A percentile compares a stretch with the other conserved stretches of the same genome.
phyloP scores from a whole-genome alignment of 2,113 vertebrate species.

The Syngnathus scovelli region DNA sequence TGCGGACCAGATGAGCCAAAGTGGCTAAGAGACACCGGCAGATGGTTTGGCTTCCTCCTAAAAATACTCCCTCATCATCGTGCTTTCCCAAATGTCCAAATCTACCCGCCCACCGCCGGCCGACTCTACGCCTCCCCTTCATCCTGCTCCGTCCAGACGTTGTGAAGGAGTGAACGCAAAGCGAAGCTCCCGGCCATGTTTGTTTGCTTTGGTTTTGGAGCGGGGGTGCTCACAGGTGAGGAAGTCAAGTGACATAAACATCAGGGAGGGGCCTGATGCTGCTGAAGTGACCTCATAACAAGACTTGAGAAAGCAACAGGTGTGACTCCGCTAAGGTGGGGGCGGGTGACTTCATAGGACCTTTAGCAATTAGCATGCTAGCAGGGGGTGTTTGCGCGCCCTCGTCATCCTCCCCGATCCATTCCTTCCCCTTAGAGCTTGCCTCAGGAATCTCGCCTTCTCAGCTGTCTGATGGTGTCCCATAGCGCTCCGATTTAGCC shows the following conservation, averaged over 20 bases:
- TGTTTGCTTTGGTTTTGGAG: background rate
- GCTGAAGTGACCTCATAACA: conserved; percentile 44
- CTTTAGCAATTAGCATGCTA: background rate
- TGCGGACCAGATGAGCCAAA: conserved; percentile 12
- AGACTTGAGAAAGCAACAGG: conserved; percentile 28
- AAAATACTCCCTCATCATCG: conserved; percentile 59
- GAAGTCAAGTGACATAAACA: background rate
- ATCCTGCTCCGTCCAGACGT: background rate
- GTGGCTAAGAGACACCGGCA: conserved; percentile 59
- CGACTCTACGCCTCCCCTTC: background rate
- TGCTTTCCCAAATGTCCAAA: background rate
- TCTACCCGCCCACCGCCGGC: background rate
- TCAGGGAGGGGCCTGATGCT: background rate
- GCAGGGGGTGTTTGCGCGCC: background rate
- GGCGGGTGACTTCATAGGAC: background rate
- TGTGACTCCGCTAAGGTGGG: background rate
- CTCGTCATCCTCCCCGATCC: conserved; percentile 29
- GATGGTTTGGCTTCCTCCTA: conserved; percentile 65
- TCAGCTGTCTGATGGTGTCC: conserved; percentile 69
- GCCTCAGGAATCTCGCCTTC: conserved; percentile 66
- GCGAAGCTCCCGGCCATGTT: background rate
- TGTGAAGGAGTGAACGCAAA: background rate
- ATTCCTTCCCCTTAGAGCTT: conserved; percentile 47
- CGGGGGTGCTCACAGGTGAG: background rate
- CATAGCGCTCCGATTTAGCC: conserved; percentile 62